phyloP scores from a whole-genome alignment of 2,113 vertebrate genomes.

The Megatriorchis doriae region DNA sequence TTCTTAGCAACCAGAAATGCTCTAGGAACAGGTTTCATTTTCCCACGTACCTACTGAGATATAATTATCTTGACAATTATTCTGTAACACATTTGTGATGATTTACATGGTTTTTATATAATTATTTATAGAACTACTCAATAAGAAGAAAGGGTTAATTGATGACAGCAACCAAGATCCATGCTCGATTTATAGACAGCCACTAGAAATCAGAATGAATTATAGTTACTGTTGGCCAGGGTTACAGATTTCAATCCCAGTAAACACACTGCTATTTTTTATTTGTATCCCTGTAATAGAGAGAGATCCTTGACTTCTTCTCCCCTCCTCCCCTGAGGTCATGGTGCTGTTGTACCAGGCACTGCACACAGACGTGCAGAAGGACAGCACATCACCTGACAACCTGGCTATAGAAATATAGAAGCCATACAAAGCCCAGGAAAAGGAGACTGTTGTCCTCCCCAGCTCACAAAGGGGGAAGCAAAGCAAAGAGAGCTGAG shows the following conservation, averaged over 20 bases:
- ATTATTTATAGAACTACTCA: background rate
- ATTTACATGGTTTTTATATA: background rate
- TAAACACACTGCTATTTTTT: background rate
- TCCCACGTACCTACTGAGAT: background rate
- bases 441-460: background rate
- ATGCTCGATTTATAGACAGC: background rate
- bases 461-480: background rate
- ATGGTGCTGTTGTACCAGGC: background rate
- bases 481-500: background rate
- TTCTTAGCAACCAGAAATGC: constrained; percentile 42
- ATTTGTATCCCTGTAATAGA: background rate
- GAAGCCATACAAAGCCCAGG: background rate
- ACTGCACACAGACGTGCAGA: background rate
- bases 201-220: background rate
- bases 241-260: background rate
- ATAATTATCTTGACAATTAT: constrained; percentile 30
- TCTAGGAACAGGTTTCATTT: constrained; percentile 24
- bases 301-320: background rate
- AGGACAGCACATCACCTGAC: background rate
- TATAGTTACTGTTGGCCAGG: background rate
- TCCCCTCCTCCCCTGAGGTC: background rate
- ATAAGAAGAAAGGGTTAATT: background rate
- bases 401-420: background rate
- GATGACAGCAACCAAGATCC: background rate
- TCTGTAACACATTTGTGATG: background rate